A percentile compares a stretch with the other conserved stretches of the same genome.
These are phyloP conservation scores for Drosophila erecta DNA, from an alignment of 1,140 invertebrate species.

Conservation along the genomic window DNA sequence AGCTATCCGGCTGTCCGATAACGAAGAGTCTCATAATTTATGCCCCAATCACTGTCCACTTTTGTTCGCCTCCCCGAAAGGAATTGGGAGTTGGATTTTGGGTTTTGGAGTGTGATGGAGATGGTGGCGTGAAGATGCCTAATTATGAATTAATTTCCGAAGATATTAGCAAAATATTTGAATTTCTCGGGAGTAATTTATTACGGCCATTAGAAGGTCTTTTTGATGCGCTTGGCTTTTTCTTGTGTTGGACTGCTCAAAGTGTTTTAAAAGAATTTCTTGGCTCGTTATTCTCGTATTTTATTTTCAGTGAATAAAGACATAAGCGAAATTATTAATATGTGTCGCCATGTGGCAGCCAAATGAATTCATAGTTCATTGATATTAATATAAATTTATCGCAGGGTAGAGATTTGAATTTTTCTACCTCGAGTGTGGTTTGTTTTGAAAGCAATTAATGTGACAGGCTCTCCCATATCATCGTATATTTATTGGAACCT, in stretches of 20 bases:
- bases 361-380: slow-evolving; percentile 64
- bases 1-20: slow-evolving; percentile 15
- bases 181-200: slow-evolving; percentile 62
- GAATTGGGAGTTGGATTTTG: slow-evolving; percentile 13
- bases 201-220: slow-evolving; percentile 44
- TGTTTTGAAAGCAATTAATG: slow-evolving; percentile 45
- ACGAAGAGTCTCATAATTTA: slow-evolving; percentile 52
- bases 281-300: neutral
- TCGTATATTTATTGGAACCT: slow-evolving; percentile 61
- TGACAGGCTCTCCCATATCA: slow-evolving; percentile 51
- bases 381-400: slow-evolving; percentile 62
- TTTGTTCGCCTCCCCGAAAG: slow-evolving; percentile 30
- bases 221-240: slow-evolving; percentile 41
- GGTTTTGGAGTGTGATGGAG: slow-evolving; percentile 15
- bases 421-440: slow-evolving; percentile 21
- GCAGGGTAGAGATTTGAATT: slow-evolving; percentile 9
- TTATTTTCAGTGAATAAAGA: slow-evolving; percentile 57
- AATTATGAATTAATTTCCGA: slow-evolving; percentile 72
- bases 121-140: slow-evolving; percentile 49
- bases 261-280: slow-evolving; percentile 36
- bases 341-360: slow-evolving; percentile 49
- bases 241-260: slow-evolving; percentile 53
- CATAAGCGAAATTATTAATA: slow-evolving; percentile 62
- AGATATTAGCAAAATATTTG: slow-evolving; percentile 63
- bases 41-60: slow-evolving; percentile 58